Evolutionary conservation across 2,797 vertebrate species (phyloP), one percentile per base, ranked within the genome.

Genomic region (Pseudochromis fuscus): DNA sequence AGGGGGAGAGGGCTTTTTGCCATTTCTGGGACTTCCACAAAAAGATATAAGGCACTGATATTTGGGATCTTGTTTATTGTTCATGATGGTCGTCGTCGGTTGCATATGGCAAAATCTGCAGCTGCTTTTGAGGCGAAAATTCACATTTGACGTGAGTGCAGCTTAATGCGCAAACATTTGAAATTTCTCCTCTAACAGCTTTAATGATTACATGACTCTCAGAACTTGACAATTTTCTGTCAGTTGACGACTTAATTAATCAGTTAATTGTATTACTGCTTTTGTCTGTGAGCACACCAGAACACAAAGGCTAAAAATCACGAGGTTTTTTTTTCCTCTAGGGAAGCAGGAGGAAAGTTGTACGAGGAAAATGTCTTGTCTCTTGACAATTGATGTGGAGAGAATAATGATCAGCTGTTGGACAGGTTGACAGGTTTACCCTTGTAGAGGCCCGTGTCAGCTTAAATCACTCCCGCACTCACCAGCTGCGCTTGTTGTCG

Each of bases 401-500:
- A 84, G 71, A 88, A 77, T 69, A 84, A 83, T 72, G 87, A 81
- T 46, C 42, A 40, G 75, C 65, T 70, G 71, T 83, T 35, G 11
- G 77, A 64, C 75, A 25, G 50, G 69, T 10, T 78, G 84, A 76
- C 79, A 53, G 75, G 64, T 76, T 84, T 62, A 67, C 68, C 73
- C 82, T 79, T 58, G 72, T 38, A 53, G 38, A 57, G 49, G 42
- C 61, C 35, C 4, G 69, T 45, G 15, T 67, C 72, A 33, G 64
- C 59, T 67, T 79, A 70, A 79, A 79, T 81, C 75, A 53, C 38
- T 35, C 50, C 46, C 15, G 1, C 19, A 77, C 97, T 94, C 94
- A 99, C 98, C 98, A 99, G 93, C 97, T 99, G 88, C 98, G 95
- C 92, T 98, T 99, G 91, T 97, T 99, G 94, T 99, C 97, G 82